Evolutionary conservation across 2,797 vertebrate genomes (phyloP), one percentile per base, ranked within the genome.

Genomic region (Anomalospiza imberbis): DNA sequence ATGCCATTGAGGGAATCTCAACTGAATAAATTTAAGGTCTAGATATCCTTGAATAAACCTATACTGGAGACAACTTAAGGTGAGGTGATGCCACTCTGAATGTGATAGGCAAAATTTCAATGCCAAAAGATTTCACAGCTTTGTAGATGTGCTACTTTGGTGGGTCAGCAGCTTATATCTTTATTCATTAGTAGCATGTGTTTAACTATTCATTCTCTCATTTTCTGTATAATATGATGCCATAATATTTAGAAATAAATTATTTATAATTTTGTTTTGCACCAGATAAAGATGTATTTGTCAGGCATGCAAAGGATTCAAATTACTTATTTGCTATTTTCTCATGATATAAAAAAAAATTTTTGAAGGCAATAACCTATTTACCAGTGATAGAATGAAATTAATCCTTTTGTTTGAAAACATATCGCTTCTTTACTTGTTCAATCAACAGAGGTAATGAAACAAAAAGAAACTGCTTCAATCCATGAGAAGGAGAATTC

Each of bases 1-100:
- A 44, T 38, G 9, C 25, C 21, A 34, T 6, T n/a, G 10, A 87
- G 12, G 20, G 54, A 40, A 20, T 89, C 34, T 58, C 0, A 0
- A 32, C 2, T 22, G 44, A 85, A 58, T 40, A 58, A 61, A 66
- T 85, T 48, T 5, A 65, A 91, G 19, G 20, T 44, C 19, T 68
- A 42, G 45, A 42, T 66, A 60, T 3, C 11, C 7, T 34, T 63
- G 4, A 12, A 79, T 17, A 82, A 62, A 36, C 7, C 36, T 66
- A 2, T 10, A 21, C 10, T 53, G 15, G 20, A 71, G 29, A 53
- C 9, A 48, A 16, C 21, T 70, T 53, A 83, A 32, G 10, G 4
- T 28, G 38, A 55, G 38, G 14, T 45, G 60, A 61, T 38, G 17
- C 3, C 19, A 61, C 11, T 55, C 53, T 60, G 18, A 80, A 60